Evolutionary conservation across 2,888 invertebrate species (phyloP), one percentile per base, ranked within the genome.

Genomic region (Drepana falcataria): DNA sequence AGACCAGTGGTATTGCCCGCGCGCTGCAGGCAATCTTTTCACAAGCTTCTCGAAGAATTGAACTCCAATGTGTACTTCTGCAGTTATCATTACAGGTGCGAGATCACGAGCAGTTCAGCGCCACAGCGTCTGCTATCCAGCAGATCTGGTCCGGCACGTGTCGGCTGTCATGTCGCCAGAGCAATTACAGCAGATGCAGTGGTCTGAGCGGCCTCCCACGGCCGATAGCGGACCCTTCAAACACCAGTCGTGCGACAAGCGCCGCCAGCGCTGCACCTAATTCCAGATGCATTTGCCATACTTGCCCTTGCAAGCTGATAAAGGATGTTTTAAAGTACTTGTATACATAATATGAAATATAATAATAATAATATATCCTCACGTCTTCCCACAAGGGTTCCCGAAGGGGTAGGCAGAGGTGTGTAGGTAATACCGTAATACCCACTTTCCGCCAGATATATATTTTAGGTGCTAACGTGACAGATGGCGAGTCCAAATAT

Each of bases 101-200:
- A 53, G 65, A 74, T 51, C 66, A 67, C 53, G 61, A 60, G 41
- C 69, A 73, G 49, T 63, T 74, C 33, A 56, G 66, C 4, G 70
- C 73, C 2, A 75, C 75, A 9, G 61, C 73, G 5, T 75, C 75
- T 2, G 74, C 73, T 4, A 66, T 84, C 37, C 69, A 69, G 1
- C 65, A 82, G 66, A 66, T 85, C 5, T 85, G 83, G 78, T 71
- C 80, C 0, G 75, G 77, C 1, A 65, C 53, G n/a, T 85, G 85
- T 54, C 68, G 66, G 0, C 55, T 76, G 35, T 57, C 68, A 1
- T 87, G 84, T 48, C 68, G 66, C 2, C 68, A 62, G n/a, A 65
- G 60, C 47, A 57, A 58, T 1, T 48, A 55, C 41, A 71, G 63
- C 41, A 54, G 51, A 1, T 54, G 56, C 35, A 69, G 69, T 41